Evolutionary conservation across 2,113 vertebrate species (phyloP).

Genomic region (Prionailurus viverrinus): DNA sequence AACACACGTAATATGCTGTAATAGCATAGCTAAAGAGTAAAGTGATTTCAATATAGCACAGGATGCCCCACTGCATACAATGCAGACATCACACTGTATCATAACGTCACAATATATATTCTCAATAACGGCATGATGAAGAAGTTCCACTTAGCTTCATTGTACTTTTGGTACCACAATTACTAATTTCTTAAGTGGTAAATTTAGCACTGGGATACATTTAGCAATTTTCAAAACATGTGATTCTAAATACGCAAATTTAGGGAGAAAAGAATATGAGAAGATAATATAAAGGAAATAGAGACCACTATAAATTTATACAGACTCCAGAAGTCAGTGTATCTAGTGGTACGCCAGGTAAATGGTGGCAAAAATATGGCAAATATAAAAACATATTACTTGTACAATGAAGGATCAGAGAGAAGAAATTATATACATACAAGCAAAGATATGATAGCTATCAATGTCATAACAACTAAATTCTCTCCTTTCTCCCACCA

Average conservation of each 20-base stretch:
- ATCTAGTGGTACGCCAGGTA: background rate
- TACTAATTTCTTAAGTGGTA: background rate
- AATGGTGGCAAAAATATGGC: background rate
- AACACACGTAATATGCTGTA: background rate
- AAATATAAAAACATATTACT: constrained; percentile 12
- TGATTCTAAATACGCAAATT: background rate
- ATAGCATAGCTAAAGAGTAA: background rate
- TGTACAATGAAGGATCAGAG: background rate
- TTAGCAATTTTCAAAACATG: background rate
- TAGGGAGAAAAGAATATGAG: background rate
- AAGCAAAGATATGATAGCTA: background rate
- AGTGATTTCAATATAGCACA: background rate
- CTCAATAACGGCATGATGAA: background rate
- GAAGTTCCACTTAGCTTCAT: background rate
- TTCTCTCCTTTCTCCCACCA: background rate
- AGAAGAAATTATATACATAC: background rate
- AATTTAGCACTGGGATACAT: background rate
- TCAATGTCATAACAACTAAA: background rate
- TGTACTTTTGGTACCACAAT: background rate
- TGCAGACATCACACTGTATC: background rate
- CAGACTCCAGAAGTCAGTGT: background rate
- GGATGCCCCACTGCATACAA: background rate
- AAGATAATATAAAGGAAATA: background rate
- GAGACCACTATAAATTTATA: background rate
- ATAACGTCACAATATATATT: background rate